Evolutionary conservation across 2,113 vertebrate species (phyloP).

Genomic region (Hypomesus transpacificus): DNA sequence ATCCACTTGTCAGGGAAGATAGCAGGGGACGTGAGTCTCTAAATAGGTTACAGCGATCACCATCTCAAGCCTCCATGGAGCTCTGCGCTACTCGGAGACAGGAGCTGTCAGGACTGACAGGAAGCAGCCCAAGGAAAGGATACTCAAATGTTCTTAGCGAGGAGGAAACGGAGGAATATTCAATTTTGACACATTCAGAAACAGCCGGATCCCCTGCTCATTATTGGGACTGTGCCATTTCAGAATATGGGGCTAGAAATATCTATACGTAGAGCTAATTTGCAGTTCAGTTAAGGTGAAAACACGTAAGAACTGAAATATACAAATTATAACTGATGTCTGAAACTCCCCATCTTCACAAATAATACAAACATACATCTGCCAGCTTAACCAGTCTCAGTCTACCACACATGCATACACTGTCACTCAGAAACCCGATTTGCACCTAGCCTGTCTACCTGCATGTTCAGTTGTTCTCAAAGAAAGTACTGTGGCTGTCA

Average conservation of each 20-base stretch:
- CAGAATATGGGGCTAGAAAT: not conserved
- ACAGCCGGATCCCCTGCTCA: no score
- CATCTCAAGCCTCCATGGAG: conserved; percentile 11
- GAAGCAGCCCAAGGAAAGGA: conserved; percentile 9
- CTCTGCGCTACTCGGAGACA: conserved; percentile 12
- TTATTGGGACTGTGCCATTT: no score
- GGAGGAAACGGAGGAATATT: not conserved
- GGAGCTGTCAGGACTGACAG: conserved; percentile 19
- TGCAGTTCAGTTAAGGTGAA: not conserved
- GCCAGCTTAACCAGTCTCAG: not conserved
- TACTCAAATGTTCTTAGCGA: not conserved
- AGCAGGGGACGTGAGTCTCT: conserved; percentile 5
- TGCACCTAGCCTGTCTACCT: not conserved
- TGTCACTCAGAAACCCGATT: not conserved
- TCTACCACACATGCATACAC: conserved; percentile 3
- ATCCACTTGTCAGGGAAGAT: not conserved
- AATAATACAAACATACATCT: not conserved
- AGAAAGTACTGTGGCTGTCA: not conserved
- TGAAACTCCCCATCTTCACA: not conserved
- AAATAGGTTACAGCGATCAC: conserved; percentile 28
- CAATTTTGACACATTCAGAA: conserved; percentile 5
- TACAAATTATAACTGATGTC: no score
- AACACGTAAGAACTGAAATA: no score
- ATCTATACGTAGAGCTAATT: not conserved
- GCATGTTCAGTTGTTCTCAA: not conserved